These are phyloP conservation scores for Macrobrachium rosenbergii DNA, from an alignment of 1,140 invertebrate genomes.

Conservation along the genomic window DNA sequence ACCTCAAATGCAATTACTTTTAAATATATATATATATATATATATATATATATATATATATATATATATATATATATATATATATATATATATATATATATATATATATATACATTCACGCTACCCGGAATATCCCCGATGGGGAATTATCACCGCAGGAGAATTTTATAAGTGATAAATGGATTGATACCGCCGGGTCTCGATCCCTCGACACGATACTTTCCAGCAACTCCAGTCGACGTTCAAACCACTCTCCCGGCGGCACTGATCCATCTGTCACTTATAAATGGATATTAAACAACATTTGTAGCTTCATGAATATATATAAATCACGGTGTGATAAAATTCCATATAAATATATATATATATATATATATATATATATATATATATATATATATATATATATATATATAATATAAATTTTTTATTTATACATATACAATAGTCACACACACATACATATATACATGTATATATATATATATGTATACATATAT, in stretches of 20 bases:
- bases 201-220: too few species aligned
- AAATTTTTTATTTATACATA: constrained; percentile 23
- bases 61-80: constrained; percentile 4
- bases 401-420: constrained; percentile 36
- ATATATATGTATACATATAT: background rate
- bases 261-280: too few species aligned
- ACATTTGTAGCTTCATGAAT: too few species aligned
- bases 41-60: too few species aligned
- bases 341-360: constrained; percentile 35
- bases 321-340: too few species aligned
- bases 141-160: too few species aligned
- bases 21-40: background rate
- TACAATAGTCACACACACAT: background rate
- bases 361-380: constrained; percentile 1
- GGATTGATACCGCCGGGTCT: too few species aligned
- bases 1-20: background rate
- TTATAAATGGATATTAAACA: too few species aligned
- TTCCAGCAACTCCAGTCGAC: too few species aligned
- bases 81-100: constrained; percentile 42
- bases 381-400: constrained; percentile 35
- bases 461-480: constrained; percentile 12
- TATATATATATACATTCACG: constrained; percentile 36
- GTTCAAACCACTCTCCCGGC: too few species aligned
- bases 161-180: too few species aligned
- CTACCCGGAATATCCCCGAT: too few species aligned